Percentiles rank a stretch among this genome's conserved stretches.
phyloP scores from a whole-genome alignment of 1,140 invertebrate species.

The Prorops nasuta region DNA sequence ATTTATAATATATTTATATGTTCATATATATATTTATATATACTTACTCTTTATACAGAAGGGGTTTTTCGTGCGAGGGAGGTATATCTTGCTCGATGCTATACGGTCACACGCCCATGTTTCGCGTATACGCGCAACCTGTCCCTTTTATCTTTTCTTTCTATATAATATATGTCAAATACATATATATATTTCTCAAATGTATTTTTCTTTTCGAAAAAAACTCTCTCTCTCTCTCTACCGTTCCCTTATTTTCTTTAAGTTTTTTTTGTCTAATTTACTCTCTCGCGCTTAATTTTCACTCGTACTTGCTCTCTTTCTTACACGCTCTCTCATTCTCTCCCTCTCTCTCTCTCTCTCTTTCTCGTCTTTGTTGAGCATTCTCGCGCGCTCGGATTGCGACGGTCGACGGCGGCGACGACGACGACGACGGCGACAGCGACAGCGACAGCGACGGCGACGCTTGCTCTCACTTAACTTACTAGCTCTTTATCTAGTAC shows the following conservation, averaged over 20 bases:
- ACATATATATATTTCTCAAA: too few species aligned
- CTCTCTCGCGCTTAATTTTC: conserved; percentile 1
- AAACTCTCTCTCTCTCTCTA: conserved; percentile 4
- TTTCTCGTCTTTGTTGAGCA: too few species aligned
- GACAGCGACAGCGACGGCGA: conserved; percentile 21
- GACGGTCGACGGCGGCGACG: too few species aligned
- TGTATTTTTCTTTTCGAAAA: conserved; percentile 17
- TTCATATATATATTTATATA: conserved; percentile 31
- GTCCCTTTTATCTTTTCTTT: conserved; percentile 12
- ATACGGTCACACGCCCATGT: conserved; percentile 23
- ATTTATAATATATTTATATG: conserved; percentile 12
- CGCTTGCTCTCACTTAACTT: conserved; percentile 51
- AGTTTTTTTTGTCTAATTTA: conserved; percentile 1
- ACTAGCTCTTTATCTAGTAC: conserved; percentile 53
- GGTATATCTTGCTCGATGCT: conserved; percentile 31
- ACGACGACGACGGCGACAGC: not conserved
- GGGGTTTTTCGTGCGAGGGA: conserved; percentile 42
- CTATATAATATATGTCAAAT: too few species aligned
- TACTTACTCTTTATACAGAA: conserved; percentile 56
- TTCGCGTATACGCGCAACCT: conserved; percentile 13
- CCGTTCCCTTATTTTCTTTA: not conserved
- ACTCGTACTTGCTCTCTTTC: conserved; percentile 2
- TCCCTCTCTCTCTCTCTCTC: too few species aligned
- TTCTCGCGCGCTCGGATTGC: too few species aligned
- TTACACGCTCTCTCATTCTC: too few species aligned